Base-by-base conservation (phyloP, 2,888 invertebrate genomes). In the Epistrophella euchroma region DNA sequence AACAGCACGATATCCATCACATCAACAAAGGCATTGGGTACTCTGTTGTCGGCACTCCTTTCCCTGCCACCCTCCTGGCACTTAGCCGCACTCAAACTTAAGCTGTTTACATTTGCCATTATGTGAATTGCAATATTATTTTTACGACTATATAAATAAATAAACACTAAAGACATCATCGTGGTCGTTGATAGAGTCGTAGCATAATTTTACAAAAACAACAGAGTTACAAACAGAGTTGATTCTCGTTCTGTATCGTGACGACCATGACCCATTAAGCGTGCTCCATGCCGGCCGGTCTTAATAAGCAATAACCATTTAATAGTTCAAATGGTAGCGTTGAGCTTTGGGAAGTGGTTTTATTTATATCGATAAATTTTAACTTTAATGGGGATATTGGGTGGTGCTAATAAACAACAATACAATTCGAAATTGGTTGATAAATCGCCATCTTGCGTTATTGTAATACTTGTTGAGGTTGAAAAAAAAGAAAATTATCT, bases 61-160 rank as follows among this genome's bases (percentile, higher is more conserved):
- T 37, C 37, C 13, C 17, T 37, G 56, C 15, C 40, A 4, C 25
- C 25, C 25, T 2, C 25, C n/a, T 47, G 73, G 56, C 84, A 84
- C 78, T 84, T 76, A 76, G 75, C 79, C 79, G n/a, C n/a, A 79
- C 84, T 79, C 79, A 62, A 76, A 68, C 71, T 55, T 72, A 55
- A 76, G 72, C 55, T 85, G 79, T 85, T 80, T 80, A 72, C 75
- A 80, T 68, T 85, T 68, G 17, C 71, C 79, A 72, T 80, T 80
- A 80, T 73, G 66, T 35, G 79, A 79, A 85, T 76, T 80, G 79
- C 66, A 76, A 72, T 79, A 75, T 68, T 80, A 62, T 72, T 79
- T 72, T 60, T 52, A 71, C 71, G 74, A 55, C 62, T 19, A 35
- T 19, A 35, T 62, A 68, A 60, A 60, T 45, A 74, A 81, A 81